Conservation (phyloP, 2,113 vertebrate species). For the Sebastes fasciatus region DNA sequence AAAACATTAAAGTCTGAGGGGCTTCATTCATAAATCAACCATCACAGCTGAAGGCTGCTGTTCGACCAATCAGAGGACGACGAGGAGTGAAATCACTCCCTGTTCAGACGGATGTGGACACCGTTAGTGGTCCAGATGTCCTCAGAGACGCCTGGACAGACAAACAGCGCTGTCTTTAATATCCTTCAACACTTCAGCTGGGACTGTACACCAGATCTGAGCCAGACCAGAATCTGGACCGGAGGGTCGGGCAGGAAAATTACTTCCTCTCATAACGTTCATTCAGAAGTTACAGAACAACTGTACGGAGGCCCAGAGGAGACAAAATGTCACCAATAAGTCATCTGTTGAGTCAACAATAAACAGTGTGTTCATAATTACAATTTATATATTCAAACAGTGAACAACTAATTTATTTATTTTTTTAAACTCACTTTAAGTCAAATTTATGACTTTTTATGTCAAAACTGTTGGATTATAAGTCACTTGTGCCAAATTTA, state of each 20-base stretch:
- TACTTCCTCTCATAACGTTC: not conserved
- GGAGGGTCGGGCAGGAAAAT: no score
- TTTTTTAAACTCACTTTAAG: not conserved
- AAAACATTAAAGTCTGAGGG: no score
- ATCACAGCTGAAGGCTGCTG: no score
- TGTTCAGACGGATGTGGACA: not conserved
- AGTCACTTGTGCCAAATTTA: no score
- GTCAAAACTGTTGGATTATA: no score
- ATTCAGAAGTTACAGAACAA: not conserved
- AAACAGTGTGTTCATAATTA: not conserved
- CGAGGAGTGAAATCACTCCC: not conserved
- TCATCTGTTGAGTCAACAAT: not conserved
- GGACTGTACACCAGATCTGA: not conserved
- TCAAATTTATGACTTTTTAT: not conserved
- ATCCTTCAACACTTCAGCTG: not conserved
- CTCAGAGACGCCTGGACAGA: no score
- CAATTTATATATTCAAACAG: not conserved
- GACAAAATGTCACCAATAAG: not conserved
- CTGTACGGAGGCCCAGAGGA: not conserved
- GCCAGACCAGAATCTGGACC: not conserved
- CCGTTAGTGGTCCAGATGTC: not conserved
- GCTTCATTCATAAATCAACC: no score
- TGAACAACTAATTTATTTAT: not conserved
- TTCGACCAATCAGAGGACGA: conserved; percentile 46
- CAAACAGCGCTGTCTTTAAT: not conserved